Percentiles rank a stretch among this genome's conserved stretches.
Evolutionary conservation across 2,113 vertebrate species (phyloP).

Genomic region (Junco hyemalis): DNA sequence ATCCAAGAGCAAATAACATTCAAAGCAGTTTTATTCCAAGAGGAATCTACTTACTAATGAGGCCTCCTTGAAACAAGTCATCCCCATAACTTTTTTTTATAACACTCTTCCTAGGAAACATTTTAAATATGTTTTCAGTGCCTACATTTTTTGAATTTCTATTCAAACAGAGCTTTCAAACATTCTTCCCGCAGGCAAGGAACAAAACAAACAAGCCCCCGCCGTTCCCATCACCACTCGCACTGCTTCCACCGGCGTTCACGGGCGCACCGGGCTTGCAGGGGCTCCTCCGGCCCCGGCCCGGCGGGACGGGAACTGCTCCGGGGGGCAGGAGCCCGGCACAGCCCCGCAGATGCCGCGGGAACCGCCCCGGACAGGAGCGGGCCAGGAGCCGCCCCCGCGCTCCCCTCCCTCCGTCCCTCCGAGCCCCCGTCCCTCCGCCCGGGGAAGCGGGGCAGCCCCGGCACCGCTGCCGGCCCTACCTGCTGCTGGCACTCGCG

Average conservation of each 20-base stretch:
- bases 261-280: not conserved
- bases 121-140: conserved; percentile 68
- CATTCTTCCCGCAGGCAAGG: conserved; percentile 28
- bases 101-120: conserved; percentile 72
- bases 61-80: conserved; percentile 75
- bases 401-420: not conserved
- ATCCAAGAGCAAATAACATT: conserved; percentile 65
- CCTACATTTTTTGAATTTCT: not conserved
- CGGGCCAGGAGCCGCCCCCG: not conserved
- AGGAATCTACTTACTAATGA: conserved; percentile 70
- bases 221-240: not conserved
- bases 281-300: not conserved
- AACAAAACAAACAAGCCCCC: not conserved
- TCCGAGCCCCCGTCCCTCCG: not conserved
- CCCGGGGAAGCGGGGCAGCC: not conserved
- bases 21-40: conserved; percentile 65
- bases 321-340: not conserved
- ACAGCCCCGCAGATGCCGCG: not conserved
- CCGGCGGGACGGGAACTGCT: not conserved
- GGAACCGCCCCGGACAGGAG: not conserved
- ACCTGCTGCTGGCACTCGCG: conserved; percentile 12
- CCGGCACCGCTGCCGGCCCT: not conserved
- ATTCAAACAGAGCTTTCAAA: conserved; percentile 26
- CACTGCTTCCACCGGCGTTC: not conserved
- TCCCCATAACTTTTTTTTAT: conserved; percentile 72